phyloP scores from a whole-genome alignment of 2,113 vertebrate species.

The Anthoscopus minutus region DNA sequence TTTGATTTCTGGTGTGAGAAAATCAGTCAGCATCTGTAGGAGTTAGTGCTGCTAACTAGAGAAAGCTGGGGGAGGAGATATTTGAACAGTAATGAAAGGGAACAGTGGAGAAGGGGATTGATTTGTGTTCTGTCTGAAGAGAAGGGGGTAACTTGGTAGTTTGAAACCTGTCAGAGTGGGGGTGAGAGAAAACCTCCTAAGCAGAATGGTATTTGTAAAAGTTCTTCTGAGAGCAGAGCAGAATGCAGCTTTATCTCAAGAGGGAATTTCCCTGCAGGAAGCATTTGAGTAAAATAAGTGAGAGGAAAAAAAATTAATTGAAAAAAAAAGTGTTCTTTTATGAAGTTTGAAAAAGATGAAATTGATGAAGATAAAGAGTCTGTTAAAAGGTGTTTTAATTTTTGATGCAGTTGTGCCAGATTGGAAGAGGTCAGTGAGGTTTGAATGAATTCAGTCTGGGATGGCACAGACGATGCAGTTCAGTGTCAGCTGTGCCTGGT shows the following conservation, averaged over 20 bases:
- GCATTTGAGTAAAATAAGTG: neutral
- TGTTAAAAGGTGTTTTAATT: neutral
- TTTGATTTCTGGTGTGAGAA: neutral
- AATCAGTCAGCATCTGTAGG: neutral
- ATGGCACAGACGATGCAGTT: neutral
- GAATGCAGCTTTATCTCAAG: neutral
- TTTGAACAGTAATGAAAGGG: neutral
- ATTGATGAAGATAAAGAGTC: neutral
- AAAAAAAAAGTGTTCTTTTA: neutral
- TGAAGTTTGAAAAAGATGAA: neutral
- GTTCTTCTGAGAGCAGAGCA: neutral
- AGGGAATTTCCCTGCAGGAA: neutral
- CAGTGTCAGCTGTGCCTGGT: neutral
- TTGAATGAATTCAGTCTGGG: neutral
- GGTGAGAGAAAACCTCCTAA: neutral
- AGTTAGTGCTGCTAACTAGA: neutral
- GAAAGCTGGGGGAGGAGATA: neutral
- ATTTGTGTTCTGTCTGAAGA: neutral
- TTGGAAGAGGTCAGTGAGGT: neutral
- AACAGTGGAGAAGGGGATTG: neutral
- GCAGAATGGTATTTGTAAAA: neutral
- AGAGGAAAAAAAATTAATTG: neutral
- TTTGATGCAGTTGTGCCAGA: neutral
- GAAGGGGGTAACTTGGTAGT: neutral
- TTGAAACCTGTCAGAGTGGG: neutral